Percentiles rank a stretch among this genome's conserved stretches.
Evolutionary conservation across 2,797 vertebrate genomes (phyloP).

Genomic region (Hyperoplus lanceolatus): DNA sequence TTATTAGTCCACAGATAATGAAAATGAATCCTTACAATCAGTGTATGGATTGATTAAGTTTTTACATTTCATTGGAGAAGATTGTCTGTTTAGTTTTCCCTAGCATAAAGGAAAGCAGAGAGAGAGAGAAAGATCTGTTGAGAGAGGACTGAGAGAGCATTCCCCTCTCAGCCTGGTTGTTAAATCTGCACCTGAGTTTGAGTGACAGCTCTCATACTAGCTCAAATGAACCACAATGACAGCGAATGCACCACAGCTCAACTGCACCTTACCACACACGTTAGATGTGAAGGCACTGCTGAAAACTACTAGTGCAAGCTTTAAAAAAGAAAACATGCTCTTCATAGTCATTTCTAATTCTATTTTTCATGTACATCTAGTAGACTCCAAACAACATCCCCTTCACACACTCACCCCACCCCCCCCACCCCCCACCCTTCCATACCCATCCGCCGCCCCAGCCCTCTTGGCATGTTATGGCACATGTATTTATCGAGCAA

Average conservation of each 20-base stretch:
- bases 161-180: too few relatives aligned
- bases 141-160: too few relatives aligned
- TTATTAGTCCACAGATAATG: too few relatives aligned
- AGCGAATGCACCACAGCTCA: not conserved
- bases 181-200: not conserved
- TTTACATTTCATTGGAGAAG: too few relatives aligned
- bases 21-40: too few relatives aligned
- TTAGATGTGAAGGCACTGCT: not conserved
- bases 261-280: too few relatives aligned
- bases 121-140: too few relatives aligned
- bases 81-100: too few relatives aligned
- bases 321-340: not conserved
- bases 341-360: not conserved
- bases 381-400: not conserved
- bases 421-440: not conserved
- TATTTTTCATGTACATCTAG: not conserved
- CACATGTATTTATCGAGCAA: constrained; percentile 60
- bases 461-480: constrained; percentile 35
- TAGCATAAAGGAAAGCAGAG: too few relatives aligned
- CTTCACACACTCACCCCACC: not conserved
- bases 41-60: too few relatives aligned
- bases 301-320: not conserved
- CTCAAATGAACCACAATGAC: not conserved
- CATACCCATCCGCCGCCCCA: not conserved
- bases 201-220: not conserved